Percentiles rank a stretch among this genome's conserved stretches.
These are phyloP conservation scores for Apoda limacodes DNA, from an alignment of 2,888 invertebrate species.

Conservation along the genomic window DNA sequence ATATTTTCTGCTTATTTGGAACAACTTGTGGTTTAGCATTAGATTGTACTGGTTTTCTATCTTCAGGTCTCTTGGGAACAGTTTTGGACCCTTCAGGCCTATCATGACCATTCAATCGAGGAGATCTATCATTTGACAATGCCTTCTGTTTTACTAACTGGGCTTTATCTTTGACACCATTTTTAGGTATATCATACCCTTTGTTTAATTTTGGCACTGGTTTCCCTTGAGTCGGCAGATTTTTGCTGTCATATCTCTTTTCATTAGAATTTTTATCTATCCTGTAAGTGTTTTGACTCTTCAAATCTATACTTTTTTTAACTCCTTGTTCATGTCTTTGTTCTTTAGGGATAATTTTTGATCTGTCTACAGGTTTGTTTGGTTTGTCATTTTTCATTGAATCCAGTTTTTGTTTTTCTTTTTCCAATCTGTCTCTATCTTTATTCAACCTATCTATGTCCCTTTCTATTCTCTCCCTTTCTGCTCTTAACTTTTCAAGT, in stretches of 20 bases:
- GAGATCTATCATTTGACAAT: conserved; percentile 24
- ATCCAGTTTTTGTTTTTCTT: conserved; percentile 46
- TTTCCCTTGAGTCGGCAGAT: conserved; percentile 40
- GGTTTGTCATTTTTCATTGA: conserved; percentile 28
- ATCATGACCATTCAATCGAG: conserved; percentile 24
- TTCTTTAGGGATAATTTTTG: conserved; percentile 34
- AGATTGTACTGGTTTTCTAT: conserved; percentile 25
- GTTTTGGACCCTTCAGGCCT: conserved; percentile 28
- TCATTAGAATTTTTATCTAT: conserved; percentile 60
- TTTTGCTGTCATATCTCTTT: conserved; percentile 34
- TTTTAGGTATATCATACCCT: conserved; percentile 36
- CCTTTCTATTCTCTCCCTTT: conserved; percentile 53
- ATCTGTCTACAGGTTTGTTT: conserved; percentile 34
- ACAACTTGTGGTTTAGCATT: conserved; percentile 29
- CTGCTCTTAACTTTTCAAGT: conserved; percentile 49
- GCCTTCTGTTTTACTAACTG: conserved; percentile 35
- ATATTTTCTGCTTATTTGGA: conserved; percentile 35
- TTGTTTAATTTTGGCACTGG: conserved; percentile 37
- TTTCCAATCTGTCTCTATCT: conserved; percentile 50
- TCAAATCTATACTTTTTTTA: conserved; percentile 56
- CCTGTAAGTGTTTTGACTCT: conserved; percentile 59
- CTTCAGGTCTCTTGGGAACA: conserved; percentile 34
- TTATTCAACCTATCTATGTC: conserved; percentile 49
- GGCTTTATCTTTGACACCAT: too few relatives aligned
- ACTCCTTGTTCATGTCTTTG: conserved; percentile 25